These are phyloP conservation scores for Periplaneta americana DNA, from an alignment of 1,140 invertebrate species.

Conservation along the genomic window DNA sequence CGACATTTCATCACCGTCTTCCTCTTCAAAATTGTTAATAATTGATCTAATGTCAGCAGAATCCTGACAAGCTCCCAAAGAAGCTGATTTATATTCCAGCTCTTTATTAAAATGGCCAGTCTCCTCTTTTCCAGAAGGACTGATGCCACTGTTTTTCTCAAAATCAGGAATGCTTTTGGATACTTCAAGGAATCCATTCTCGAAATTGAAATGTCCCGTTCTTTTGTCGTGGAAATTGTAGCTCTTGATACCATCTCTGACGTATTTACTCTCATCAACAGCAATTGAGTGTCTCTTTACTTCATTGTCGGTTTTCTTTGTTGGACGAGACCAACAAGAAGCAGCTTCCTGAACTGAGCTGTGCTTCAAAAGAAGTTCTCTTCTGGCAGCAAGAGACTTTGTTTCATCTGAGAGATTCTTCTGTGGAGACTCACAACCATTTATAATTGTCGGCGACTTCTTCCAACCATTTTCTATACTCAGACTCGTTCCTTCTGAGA, in stretches of 20 bases:
- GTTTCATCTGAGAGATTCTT: neutral
- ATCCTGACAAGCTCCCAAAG: neutral
- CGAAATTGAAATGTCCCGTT: slow-evolving; percentile 13
- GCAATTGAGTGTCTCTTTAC: slow-evolving; percentile 51
- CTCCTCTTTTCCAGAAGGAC: neutral
- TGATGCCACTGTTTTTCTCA: neutral
- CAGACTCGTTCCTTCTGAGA: neutral
- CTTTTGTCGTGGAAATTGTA: slow-evolving; percentile 23
- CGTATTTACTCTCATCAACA: slow-evolving; percentile 47
- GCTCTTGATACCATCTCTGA: slow-evolving; percentile 20
- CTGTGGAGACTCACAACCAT: neutral
- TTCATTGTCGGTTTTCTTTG: slow-evolving; percentile 8
- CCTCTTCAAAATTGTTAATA: slow-evolving; percentile 30
- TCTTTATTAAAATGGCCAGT: neutral
- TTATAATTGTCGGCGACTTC: neutral
- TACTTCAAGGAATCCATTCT: neutral
- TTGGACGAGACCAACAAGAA: neutral
- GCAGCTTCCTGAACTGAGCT: neutral
- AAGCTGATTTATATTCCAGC: neutral
- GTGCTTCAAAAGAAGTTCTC: slow-evolving; percentile 1
- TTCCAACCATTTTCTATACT: neutral
- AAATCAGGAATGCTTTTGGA: neutral
- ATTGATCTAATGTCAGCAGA: neutral
- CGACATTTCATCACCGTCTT: slow-evolving; percentile 23
- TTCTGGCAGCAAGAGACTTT: neutral